Percentiles rank a stretch among this genome's conserved stretches.
phyloP scores from a whole-genome alignment of 2,888 invertebrate species.

The Ecliptopera silaceata region DNA sequence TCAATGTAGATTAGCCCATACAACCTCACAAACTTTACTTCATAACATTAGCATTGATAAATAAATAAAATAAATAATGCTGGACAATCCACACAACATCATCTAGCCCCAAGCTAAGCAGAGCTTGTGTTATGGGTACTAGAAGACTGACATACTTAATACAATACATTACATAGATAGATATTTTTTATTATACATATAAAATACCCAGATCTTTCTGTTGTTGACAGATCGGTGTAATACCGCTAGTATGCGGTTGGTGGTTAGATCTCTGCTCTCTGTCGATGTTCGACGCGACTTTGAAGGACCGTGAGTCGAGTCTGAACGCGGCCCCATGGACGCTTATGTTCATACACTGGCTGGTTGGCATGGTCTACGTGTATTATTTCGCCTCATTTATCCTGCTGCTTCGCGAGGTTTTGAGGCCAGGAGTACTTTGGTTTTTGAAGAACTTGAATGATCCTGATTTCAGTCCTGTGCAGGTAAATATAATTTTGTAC shows the following conservation, averaged over 20 bases:
- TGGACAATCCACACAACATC: too few relatives aligned
- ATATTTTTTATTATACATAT: too few relatives aligned
- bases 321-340: slow-evolving; percentile 97
- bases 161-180: too few relatives aligned
- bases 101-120: too few relatives aligned
- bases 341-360: slow-evolving; percentile 99
- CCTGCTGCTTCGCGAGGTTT: slow-evolving; percentile 93
- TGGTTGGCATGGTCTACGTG: slow-evolving; percentile 99
- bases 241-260: slow-evolving; percentile 99
- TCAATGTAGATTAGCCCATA: too few relatives aligned
- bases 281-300: slow-evolving; percentile 94
- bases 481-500: slow-evolving; percentile 75
- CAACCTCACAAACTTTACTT: too few relatives aligned
- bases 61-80: too few relatives aligned
- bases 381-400: slow-evolving; percentile 99
- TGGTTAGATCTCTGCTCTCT: slow-evolving; percentile 99
- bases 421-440: slow-evolving; percentile 99
- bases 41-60: too few relatives aligned
- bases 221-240: slow-evolving; percentile 89
- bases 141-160: too few relatives aligned
- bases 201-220: slow-evolving; percentile 9
- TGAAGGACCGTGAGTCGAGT: slow-evolving; percentile 93
- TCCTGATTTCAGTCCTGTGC: slow-evolving; percentile 99
- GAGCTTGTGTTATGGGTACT: too few relatives aligned
- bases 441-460: slow-evolving; percentile 99